Evolutionary conservation across 2,113 vertebrate species (phyloP), one percentile per base, ranked within the genome.

Genomic region (Hiodon tergisus): DNA sequence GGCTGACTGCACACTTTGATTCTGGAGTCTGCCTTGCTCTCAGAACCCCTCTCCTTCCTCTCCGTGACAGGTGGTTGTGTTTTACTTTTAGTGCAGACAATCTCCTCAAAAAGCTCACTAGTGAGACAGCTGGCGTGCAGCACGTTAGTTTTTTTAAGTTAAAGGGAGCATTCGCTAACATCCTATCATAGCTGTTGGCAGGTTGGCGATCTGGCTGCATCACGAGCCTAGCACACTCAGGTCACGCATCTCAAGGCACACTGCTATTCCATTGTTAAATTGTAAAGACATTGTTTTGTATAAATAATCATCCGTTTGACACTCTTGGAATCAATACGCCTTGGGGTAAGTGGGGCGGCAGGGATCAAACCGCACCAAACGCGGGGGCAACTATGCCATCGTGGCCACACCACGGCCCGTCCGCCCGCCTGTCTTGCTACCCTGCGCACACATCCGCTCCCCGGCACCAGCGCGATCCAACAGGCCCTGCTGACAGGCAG

Each of bases 1-100:
- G 9, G n/a, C 53, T 89, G 89, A 87, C 89, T 31, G 88, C 81
- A 78, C 73, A 57, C 83, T 72, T 83, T 83, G 85, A 78, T 69
- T 79, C 81, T 0, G 4, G 80, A 69, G 54, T 66, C 72, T 62
- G 76, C 67, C 72, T 70, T 7, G 79, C 74, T 80, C 75, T 48
- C 81, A 76, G 81, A 87, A 82, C 82, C 16, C 81, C 84, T 5
- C 82, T 83, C 81, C 78, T 63, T 78, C 75, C 65, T 9, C 70
- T 60, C 62, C 48, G 51, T 87, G 86, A 91, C 88, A 88, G 82
- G 86, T 82, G 78, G 81, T 85, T 86, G 67, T 85, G 84, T 83
- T 89, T 84, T 83, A 85, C 81, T 85, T 79, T 83, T 89, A 87
- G 79, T 79, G 79, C 11, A 73, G 71, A 55, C 65, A 60, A 67